Percentiles rank a stretch among this genome's conserved stretches.
Conservation (phyloP, 2,888 invertebrate species). For the Ochropacha duplaris region DNA sequence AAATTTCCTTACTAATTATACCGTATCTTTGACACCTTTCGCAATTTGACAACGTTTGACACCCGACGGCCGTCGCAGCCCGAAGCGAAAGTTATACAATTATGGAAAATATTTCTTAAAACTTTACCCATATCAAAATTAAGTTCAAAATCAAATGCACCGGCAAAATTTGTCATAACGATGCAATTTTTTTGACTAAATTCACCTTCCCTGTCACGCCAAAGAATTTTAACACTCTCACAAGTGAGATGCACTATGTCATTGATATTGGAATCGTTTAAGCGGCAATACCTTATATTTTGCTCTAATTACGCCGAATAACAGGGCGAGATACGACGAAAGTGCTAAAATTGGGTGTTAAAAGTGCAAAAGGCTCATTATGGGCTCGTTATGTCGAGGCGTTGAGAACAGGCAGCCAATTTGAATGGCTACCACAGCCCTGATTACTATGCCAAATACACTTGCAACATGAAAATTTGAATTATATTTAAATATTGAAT, state of each 20-base stretch:
- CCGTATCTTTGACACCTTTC: conserved; percentile 2
- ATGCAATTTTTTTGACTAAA: not conserved
- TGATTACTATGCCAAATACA: not conserved
- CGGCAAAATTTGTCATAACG: not conserved
- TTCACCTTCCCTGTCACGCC: not conserved
- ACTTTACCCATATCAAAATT: not conserved
- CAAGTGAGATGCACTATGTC: conserved; percentile 15
- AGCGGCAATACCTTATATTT: conserved; percentile 30
- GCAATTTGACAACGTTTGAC: conserved; percentile 3
- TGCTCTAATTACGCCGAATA: conserved; percentile 62
- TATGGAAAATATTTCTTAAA: not conserved
- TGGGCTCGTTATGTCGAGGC: conserved; percentile 9
- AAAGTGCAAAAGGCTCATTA: conserved; percentile 41
- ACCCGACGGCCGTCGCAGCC: conserved; percentile 8
- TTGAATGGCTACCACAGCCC: conserved; percentile 2
- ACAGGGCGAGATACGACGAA: conserved; percentile 51
- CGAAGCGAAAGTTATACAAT: conserved; percentile 18
- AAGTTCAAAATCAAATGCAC: not conserved
- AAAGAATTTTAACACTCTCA: conserved; percentile 19
- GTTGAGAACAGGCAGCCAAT: conserved; percentile 13
- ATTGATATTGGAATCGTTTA: conserved; percentile 30
- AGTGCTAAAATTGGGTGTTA: conserved; percentile 76
- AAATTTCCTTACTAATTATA: conserved; percentile 3
- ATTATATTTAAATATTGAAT: not conserved
- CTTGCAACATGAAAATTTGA: too few relatives aligned